Conservation (phyloP, 2,888 invertebrate species). For the Amblyjoppa fuscipennis region DNA sequence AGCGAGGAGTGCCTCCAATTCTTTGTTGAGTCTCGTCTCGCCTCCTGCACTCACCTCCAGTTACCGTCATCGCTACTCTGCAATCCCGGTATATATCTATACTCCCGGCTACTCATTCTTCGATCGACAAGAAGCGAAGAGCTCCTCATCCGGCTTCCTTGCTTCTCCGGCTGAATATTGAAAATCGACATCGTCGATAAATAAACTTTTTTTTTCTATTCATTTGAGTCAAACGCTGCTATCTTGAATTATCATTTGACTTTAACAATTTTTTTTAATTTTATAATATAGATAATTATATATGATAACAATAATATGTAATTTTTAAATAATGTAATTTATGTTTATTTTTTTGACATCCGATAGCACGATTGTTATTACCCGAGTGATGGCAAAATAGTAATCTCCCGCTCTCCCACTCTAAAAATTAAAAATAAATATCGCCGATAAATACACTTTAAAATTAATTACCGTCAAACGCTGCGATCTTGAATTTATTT, state of each 20-base stretch:
- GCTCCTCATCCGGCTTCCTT: background rate
- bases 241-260: background rate
- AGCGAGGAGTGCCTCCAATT: conserved; percentile 62
- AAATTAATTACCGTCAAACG: background rate
- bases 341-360: conserved; percentile 28
- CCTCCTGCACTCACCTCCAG: conserved; percentile 53
- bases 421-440: too few species aligned
- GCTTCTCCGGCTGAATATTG: background rate
- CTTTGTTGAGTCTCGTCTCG: conserved; percentile 61
- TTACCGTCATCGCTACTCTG: conserved; percentile 45
- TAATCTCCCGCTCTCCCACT: conserved; percentile 19
- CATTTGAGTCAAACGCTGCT: background rate
- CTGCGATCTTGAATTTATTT: background rate
- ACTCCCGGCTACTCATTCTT: background rate
- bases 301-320: too few species aligned
- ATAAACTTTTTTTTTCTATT: background rate
- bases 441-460: background rate
- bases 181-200: too few species aligned
- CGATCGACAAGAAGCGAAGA: conserved; percentile 10
- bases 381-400: conserved; percentile 49
- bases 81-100: conserved; percentile 16
- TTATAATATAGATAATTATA: background rate
- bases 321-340: too few species aligned
- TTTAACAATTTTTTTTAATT: background rate
- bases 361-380: conserved; percentile 28